Base-by-base conservation (phyloP, 2,113 vertebrate species). In the Misgurnus anguillicaudatus region DNA sequence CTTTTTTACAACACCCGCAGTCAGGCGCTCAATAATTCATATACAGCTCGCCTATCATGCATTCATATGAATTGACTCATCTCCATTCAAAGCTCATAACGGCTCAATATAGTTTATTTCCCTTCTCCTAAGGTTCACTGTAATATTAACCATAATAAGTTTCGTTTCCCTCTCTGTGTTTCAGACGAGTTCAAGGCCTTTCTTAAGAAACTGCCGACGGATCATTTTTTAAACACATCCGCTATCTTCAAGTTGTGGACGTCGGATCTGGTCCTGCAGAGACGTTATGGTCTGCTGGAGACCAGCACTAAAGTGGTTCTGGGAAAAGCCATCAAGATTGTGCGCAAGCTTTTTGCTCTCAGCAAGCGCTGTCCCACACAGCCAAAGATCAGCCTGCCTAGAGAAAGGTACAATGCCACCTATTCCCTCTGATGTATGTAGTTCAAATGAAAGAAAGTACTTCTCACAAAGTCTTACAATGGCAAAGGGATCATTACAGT, bases 311-410 rank as follows among this genome's bases (percentile, higher is more conserved):
- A 94, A 81, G 83, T 94, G 82, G 91, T 98, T 0, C 87, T 94
- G 78, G 91, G 90, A 71, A 99, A 99, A 89, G 94, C 93, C 41
- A 94, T 94, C 66, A 94, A 95, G 45, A 92, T 97, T 1, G 87
- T 98, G 83, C 94, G 94, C 64, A 94, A 98, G 39, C 94, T 99
- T 84, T 98, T 98, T 90, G 95, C 95, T 69, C 94, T 99, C 82
- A 97, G 97, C 90, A 98, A 98, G 84, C 96, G 94, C 80, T 99
- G 98, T 89, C 95, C 91, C 11, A 94, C 94, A 79, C 97, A 96
- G 16, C 97, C 97, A 45, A 94, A 79, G 86, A 95, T 98, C 92
- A 95, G 88, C 80, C 91, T 98, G 80, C 96, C 95, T 0, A 92
- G 95, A 89, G 96, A 97, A 86, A 97, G 97, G 98, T 98, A 93